Evolutionary conservation across 2,113 vertebrate species (phyloP).

Genomic region (Barbus barbus): DNA sequence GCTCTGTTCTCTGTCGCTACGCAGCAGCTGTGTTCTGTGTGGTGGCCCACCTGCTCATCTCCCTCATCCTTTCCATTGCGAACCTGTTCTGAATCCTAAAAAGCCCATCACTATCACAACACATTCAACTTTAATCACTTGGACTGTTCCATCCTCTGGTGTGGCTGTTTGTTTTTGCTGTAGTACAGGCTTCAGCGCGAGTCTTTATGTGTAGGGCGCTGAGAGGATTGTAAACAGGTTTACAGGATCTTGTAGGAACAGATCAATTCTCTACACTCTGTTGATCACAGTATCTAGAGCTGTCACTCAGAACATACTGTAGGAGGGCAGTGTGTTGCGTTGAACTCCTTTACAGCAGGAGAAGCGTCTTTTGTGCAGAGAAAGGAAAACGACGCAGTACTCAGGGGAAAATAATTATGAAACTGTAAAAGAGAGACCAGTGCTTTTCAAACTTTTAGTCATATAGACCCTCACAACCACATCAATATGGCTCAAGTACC

Average conservation of each 20-base stretch:
- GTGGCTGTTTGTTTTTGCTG: conserved; percentile 34
- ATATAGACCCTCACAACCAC: rapidly evolving
- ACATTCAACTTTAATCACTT: conserved; percentile 45
- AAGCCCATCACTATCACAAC: conserved; percentile 30
- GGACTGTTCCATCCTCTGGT: conserved; percentile 30
- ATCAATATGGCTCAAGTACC: neutral
- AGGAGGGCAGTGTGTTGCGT: neutral
- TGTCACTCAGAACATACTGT: conserved; percentile 38
- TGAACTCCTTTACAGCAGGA: neutral
- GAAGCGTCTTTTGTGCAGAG: neutral
- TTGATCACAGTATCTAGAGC: conserved; percentile 45
- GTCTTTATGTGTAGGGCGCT: conserved; percentile 5
- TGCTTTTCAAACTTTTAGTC: neutral
- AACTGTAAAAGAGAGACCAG: neutral
- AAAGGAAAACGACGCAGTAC: neutral
- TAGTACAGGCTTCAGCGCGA: conserved; percentile 29
- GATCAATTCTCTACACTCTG: conserved; percentile 52
- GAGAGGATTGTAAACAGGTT: conserved; percentile 46
- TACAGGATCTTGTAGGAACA: conserved; percentile 49
- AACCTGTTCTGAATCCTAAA: conserved; percentile 41
- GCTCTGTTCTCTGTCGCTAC: neutral
- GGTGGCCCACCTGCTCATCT: neutral
- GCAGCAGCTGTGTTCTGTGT: neutral
- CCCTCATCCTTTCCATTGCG: neutral
- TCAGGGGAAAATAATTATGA: neutral